phyloP scores from a whole-genome alignment of 1,140 invertebrate genomes.

The Aplysia californica region DNA sequence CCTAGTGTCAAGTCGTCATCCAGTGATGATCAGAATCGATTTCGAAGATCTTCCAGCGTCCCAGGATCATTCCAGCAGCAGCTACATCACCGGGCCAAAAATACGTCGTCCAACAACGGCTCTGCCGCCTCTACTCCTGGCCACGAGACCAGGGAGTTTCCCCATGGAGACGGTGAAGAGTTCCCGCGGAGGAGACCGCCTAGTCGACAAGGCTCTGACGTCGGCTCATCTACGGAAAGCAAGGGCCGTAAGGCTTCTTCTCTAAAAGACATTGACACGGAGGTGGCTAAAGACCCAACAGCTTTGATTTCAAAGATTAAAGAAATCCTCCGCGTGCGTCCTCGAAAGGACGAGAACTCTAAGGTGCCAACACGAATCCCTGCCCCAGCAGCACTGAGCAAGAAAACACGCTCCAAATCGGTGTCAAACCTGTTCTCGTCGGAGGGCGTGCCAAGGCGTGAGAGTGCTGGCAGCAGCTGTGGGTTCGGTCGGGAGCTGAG shows the following conservation, averaged over 20 bases:
- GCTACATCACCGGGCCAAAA: not conserved
- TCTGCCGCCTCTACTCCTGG: constrained; percentile 30
- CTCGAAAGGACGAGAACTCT: constrained; percentile 40
- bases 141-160: constrained; percentile 14
- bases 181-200: too few relatives aligned
- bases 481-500: not conserved
- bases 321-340: constrained; percentile 54
- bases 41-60: constrained; percentile 1
- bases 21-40: not conserved
- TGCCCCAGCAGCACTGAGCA: constrained; percentile 42
- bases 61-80: constrained; percentile 15
- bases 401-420: constrained; percentile 46
- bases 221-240: constrained; percentile 28
- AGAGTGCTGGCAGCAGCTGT: not conserved
- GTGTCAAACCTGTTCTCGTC: constrained; percentile 36
- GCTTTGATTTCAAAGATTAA: constrained; percentile 55
- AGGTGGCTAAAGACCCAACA: constrained; percentile 35
- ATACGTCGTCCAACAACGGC: constrained; percentile 28
- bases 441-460: not conserved
- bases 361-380: constrained; percentile 51
- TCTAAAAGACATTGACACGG: constrained; percentile 27
- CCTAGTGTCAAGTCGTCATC: not conserved
- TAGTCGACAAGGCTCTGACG: too few relatives aligned
- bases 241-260: constrained; percentile 13
- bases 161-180: constrained; percentile 19